phyloP scores from a whole-genome alignment of 2,113 vertebrate genomes.

The Grammatotria lemairii region DNA sequence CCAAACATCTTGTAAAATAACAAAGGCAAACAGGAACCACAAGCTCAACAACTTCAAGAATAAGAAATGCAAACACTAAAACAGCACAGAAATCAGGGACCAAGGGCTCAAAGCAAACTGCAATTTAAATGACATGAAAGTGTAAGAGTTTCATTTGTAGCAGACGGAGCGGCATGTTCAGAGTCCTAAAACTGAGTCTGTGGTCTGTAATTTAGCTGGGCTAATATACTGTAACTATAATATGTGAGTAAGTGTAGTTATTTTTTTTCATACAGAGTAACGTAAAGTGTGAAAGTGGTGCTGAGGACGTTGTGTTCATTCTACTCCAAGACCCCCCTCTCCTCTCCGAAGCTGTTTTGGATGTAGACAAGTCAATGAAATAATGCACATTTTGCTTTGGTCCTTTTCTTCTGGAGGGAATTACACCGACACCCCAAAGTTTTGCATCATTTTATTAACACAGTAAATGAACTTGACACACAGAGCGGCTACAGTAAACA shows the following conservation, averaged over 20 bases:
- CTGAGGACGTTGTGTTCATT: fast-evolving
- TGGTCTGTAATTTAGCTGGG: fast-evolving
- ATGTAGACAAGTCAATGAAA: background rate
- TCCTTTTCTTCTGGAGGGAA: fast-evolving
- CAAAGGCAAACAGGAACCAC: background rate
- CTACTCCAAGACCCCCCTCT: too few relatives aligned
- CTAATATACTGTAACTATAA: background rate
- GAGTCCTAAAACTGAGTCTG: background rate
- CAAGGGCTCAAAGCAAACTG: background rate
- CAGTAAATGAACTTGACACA: background rate
- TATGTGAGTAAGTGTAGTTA: background rate
- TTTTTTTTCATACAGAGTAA: background rate
- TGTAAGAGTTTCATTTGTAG: fast-evolving
- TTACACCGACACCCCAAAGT: background rate
- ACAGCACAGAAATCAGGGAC: fast-evolving
- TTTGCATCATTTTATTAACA: conserved; percentile 1
- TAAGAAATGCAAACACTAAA: background rate
- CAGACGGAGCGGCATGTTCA: fast-evolving
- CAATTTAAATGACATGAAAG: background rate
- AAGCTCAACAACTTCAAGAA: background rate
- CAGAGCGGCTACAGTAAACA: background rate
- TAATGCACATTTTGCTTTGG: background rate
- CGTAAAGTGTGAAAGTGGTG: background rate
- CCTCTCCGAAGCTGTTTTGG: background rate
- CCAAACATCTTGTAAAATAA: fast-evolving